These are phyloP conservation scores for Ectemnius cavifrons DNA, from an alignment of 2,888 invertebrate species.

Conservation along the genomic window DNA sequence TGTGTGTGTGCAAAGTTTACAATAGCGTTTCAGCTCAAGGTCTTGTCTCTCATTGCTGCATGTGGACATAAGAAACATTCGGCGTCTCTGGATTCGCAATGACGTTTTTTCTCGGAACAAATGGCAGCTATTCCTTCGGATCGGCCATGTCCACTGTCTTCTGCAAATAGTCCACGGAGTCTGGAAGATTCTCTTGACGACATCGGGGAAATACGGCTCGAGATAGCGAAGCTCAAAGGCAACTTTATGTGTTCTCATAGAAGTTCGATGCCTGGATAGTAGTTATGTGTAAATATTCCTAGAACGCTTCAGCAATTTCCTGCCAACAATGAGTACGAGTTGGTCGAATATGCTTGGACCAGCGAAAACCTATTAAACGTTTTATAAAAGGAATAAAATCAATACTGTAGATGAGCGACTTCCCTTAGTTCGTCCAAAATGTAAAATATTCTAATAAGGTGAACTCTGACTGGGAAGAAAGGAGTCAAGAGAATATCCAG, in stretches of 20 bases:
- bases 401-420: not conserved
- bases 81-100: slow-evolving; percentile 42
- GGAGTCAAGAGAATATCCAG: slow-evolving; percentile 30
- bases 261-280: not conserved
- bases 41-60: slow-evolving; percentile 16
- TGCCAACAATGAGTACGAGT: too few species aligned
- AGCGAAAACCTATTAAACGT: too few species aligned
- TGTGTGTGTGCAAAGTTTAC: slow-evolving; percentile 39
- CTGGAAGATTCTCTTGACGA: slow-evolving; percentile 22
- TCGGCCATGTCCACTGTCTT: slow-evolving; percentile 51
- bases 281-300: not conserved
- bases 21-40: slow-evolving; percentile 32
- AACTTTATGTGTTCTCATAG: too few species aligned
- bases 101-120: slow-evolving; percentile 52
- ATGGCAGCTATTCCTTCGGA: slow-evolving; percentile 54
- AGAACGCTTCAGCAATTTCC: too few species aligned
- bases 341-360: too few species aligned
- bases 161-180: slow-evolving; percentile 45
- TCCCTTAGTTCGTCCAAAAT: slow-evolving; percentile 38
- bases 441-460: slow-evolving; percentile 62
- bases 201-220: slow-evolving; percentile 35
- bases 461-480: slow-evolving; percentile 27
- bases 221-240: slow-evolving; percentile 2
- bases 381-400: too few species aligned
- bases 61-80: slow-evolving; percentile 38